phyloP scores from a whole-genome alignment of 2,888 invertebrate species.

The Pristionchus mayeri region DNA sequence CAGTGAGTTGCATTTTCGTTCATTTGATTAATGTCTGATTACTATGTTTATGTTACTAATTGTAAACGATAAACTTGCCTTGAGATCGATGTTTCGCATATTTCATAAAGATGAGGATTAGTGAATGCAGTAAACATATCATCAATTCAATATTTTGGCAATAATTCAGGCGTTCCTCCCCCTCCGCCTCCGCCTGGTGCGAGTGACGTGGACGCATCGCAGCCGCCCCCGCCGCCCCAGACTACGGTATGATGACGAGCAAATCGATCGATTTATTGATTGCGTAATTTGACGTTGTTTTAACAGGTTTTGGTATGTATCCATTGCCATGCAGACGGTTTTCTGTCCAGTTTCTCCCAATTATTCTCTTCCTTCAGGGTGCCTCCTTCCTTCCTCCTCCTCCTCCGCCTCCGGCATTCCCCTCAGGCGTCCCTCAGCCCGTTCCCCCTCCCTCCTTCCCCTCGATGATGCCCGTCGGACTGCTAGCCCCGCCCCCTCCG shows the following conservation, averaged over 20 bases:
- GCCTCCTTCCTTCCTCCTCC: not conserved
- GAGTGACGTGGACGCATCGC: not conserved
- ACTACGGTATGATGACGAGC: not conserved
- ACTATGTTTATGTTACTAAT: not conserved
- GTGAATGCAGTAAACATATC: too few species aligned
- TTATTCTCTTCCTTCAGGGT: not conserved
- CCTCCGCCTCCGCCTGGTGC: not conserved
- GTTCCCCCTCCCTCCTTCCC: constrained; percentile 12
- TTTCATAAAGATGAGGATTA: too few species aligned
- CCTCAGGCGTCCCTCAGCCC: constrained; percentile 7
- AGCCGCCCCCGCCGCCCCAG: not conserved
- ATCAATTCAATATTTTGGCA: too few species aligned
- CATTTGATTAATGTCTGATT: not conserved
- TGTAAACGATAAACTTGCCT: too few species aligned
- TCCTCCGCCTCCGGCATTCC: not conserved
- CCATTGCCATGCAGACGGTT: too few species aligned
- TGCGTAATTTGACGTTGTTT: not conserved
- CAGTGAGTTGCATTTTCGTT: not conserved
- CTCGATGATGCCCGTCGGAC: not conserved
- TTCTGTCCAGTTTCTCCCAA: too few species aligned
- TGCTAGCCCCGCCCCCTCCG: constrained; percentile 40
- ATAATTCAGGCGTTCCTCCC: not conserved
- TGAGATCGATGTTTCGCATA: too few species aligned
- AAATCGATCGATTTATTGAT: not conserved
- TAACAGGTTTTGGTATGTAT: too few species aligned